Evolutionary conservation across 2,888 invertebrate species (phyloP), one percentile per base, ranked within the genome.

Genomic region (Nomada flava): DNA sequence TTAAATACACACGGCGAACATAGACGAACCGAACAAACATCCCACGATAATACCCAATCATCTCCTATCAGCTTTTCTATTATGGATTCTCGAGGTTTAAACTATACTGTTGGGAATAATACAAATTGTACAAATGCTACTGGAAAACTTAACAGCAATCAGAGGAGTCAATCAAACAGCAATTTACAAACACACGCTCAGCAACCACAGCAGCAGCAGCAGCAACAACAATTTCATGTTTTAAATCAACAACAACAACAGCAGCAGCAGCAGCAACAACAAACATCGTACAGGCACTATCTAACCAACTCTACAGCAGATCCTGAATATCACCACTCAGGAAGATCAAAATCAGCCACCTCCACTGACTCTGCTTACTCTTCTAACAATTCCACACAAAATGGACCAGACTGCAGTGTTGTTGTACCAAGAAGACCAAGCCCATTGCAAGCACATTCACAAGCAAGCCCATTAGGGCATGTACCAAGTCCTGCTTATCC

Each of bases 401-500:
- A 95, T 93, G 96, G 96, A 67, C 95, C 96, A 0, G 96, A 96
- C 89, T 96, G 96, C 93, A 94, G 95, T 89, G 95, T 95, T 50
- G 96, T 95, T 60, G 95, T 96, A 29, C 96, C 96, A 4, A 94
- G 96, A 88, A 94, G 96, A 88, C 96, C 96, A 50, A 97, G 97
- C 93, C 97, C 95, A 83, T 94, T 95, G 92, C 96, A 95, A 91
- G 95, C 96, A 13, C 96, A 96, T 89, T 96, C 97, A 15, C 96
- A 96, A 92, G 96, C 96, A 53, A 96, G 96, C 78, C 97, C 97
- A 2, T 91, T 97, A 70, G 96, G 96, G 71, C 97, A 97, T 93
- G 96, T 96, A 44, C 96, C 96, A 88, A 97, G 97, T 94, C 97
- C 97, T 65, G 97, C 96, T 74, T 97, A 97, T 94, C 97, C 97